Percentiles rank a stretch among this genome's conserved stretches.
phyloP scores from a whole-genome alignment of 2,113 vertebrate species.

The Nothoprocta pentlandii region DNA sequence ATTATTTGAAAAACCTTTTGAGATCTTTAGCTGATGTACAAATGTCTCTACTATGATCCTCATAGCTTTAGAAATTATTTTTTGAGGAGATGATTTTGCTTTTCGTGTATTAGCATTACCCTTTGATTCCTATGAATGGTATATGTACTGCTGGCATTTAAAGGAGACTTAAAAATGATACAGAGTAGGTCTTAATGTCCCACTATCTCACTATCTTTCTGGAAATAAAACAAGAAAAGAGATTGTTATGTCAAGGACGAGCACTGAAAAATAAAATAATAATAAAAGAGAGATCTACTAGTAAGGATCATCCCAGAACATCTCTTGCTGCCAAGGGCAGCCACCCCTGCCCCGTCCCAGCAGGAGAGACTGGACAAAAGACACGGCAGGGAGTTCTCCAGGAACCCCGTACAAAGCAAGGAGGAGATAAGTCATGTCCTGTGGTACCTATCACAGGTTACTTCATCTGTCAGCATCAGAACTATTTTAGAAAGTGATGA shows the following conservation, averaged over 20 bases:
- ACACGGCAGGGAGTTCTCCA: neutral
- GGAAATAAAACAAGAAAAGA: neutral
- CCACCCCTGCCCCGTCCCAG: fast-evolving
- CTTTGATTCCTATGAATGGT: neutral
- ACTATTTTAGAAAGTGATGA: neutral
- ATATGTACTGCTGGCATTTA: neutral
- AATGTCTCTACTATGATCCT: neutral
- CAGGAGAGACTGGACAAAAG: neutral
- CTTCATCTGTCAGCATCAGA: neutral
- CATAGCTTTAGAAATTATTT: neutral
- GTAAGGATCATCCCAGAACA: neutral
- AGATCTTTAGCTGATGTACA: neutral
- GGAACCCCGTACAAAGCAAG: neutral
- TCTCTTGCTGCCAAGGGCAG: neutral
- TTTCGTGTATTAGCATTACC: neutral
- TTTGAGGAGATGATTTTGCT: neutral
- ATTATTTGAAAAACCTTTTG: neutral
- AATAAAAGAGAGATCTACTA: too few relatives aligned
- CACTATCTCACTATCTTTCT: neutral
- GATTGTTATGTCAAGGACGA: neutral
- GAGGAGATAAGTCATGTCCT: neutral
- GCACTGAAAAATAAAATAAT: neutral
- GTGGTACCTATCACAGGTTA: neutral
- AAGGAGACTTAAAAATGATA: neutral
- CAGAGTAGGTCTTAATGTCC: neutral